phyloP scores from a whole-genome alignment of 2,888 invertebrate genomes.

The Phyto melanocephala region DNA sequence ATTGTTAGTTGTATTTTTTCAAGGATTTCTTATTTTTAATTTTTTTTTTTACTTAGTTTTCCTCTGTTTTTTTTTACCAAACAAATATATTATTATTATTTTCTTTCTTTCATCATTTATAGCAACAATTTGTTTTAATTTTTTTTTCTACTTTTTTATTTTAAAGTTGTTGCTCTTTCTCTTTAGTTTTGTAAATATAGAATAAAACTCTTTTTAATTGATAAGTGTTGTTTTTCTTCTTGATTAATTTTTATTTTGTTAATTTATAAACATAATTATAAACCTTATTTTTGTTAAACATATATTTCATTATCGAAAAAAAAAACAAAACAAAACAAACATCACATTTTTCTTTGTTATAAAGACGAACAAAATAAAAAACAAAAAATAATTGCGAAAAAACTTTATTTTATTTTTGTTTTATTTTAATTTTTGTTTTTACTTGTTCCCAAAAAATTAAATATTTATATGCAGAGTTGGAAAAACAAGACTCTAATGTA shows the following conservation, averaged over 20 bases:
- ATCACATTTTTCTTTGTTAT: conserved; percentile 62
- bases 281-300: conserved; percentile 69
- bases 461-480: not conserved
- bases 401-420: conserved; percentile 56
- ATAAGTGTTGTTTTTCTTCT: conserved; percentile 69
- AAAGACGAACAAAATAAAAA: conserved; percentile 62
- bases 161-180: conserved; percentile 33
- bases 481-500: too few species aligned
- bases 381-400: conserved; percentile 54
- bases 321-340: too few species aligned
- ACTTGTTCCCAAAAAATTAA: not conserved
- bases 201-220: conserved; percentile 59
- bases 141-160: not conserved
- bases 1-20: not conserved
- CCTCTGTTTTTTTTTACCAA: conserved; percentile 26
- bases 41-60: conserved; percentile 5
- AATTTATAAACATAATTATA: conserved; percentile 71
- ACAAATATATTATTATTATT: conserved; percentile 2
- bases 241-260: conserved; percentile 62
- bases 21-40: too few species aligned
- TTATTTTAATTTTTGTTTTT: conserved; percentile 21
- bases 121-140: conserved; percentile 17
- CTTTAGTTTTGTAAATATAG: conserved; percentile 30
- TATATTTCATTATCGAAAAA: conserved; percentile 58
- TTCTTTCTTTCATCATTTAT: conserved; percentile 6